These are phyloP conservation scores for Umimayanthus kanabou DNA, from an alignment of 92 coral and sea anemone species.

Conservation along the genomic window DNA sequence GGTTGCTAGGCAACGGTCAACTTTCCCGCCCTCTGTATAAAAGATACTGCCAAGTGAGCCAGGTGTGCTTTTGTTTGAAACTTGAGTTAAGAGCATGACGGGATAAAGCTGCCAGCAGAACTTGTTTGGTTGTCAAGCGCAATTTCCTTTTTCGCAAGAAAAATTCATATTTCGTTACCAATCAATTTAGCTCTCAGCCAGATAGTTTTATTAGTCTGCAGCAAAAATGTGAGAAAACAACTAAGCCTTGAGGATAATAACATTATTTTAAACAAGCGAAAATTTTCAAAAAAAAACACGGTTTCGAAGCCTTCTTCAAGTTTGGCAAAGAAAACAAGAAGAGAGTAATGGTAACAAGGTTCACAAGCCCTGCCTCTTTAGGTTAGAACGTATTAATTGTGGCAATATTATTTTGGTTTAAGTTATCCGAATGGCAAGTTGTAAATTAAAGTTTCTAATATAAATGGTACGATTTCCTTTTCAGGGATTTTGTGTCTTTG, in stretches of 20 bases:
- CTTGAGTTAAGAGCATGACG: background rate
- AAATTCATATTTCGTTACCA: conserved; percentile 16
- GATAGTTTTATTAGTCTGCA: background rate
- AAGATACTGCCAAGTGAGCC: conserved; percentile 4
- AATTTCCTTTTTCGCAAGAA: background rate
- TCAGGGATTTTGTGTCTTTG: background rate
- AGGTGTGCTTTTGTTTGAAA: conserved; percentile 23
- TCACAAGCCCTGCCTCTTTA: background rate
- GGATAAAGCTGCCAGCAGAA: background rate
- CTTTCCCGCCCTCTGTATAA: conserved; percentile 14
- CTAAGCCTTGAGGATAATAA: background rate
- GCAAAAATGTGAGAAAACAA: background rate
- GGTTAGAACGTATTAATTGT: background rate
- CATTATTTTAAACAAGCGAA: background rate
- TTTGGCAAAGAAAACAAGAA: background rate
- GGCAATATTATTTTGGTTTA: background rate
- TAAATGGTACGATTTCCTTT: background rate
- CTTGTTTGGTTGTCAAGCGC: conserved; percentile 4
- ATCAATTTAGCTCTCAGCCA: background rate
- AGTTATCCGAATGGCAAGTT: too few species aligned
- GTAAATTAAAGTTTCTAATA: background rate
- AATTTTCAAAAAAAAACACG: too few species aligned
- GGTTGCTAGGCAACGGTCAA: background rate
- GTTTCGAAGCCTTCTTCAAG: background rate
- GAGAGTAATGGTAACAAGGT: background rate